A percentile compares a stretch with the other conserved stretches of the same genome.
Conservation (phyloP, 1,140 invertebrate genomes). For the Diuraphis noxia region DNA sequence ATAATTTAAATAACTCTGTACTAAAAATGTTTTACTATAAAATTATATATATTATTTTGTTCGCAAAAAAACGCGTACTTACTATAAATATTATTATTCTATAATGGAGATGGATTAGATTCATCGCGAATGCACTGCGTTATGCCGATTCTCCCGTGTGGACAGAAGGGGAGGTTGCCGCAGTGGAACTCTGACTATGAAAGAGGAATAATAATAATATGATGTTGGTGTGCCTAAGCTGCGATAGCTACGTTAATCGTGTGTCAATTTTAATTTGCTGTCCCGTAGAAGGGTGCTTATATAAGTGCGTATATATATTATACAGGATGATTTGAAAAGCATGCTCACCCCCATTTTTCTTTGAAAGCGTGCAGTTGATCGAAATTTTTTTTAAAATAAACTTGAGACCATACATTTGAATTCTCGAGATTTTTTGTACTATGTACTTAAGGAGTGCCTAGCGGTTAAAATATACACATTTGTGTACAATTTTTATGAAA, state of each 20-base stretch:
- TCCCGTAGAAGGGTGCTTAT: neutral
- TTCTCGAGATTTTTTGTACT: neutral
- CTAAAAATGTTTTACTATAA: neutral
- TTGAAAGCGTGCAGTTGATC: no score
- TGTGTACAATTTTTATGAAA: no score
- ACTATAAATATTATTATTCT: neutral
- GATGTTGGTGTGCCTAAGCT: neutral
- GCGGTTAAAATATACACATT: no score
- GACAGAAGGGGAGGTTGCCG: neutral
- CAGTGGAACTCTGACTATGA: neutral
- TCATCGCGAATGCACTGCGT: neutral
- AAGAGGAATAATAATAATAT: neutral
- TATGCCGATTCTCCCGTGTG: neutral
- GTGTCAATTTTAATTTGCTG: conserved; percentile 48
- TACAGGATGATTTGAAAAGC: neutral
- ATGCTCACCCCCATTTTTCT: neutral
- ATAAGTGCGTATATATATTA: neutral
- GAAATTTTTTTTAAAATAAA: neutral
- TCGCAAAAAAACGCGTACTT: neutral
- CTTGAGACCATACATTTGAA: neutral
- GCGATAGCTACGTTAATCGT: conserved; percentile 5
- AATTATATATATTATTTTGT: neutral
- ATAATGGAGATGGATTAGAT: neutral
- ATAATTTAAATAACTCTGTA: neutral
- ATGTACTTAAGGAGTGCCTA: neutral